A percentile compares a stretch with the other conserved stretches of the same genome.
phyloP scores from a whole-genome alignment of 2,113 vertebrate genomes.

The Leptodactylus fuscus region DNA sequence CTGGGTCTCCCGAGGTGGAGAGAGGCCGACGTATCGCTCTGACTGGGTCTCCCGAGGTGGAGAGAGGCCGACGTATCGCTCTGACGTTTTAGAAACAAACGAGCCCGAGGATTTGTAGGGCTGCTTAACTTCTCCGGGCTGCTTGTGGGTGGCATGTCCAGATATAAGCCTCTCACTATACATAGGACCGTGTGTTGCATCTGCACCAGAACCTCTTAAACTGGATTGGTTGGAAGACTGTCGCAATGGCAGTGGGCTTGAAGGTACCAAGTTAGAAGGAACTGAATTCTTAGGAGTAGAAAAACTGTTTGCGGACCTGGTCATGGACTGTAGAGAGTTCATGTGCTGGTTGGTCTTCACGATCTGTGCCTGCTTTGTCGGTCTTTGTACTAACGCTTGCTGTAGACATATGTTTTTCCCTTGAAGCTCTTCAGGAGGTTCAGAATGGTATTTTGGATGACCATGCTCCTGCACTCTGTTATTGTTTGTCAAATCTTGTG shows the following conservation, averaged over 20 bases:
- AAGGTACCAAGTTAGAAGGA: conserved; percentile 78
- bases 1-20: conserved; percentile 64
- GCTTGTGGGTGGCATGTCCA: conserved; percentile 65
- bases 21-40: conserved; percentile 72
- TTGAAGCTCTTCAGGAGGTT: conserved; percentile 76
- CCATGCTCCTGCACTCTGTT: conserved; percentile 77
- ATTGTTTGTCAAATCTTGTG: conserved; percentile 66
- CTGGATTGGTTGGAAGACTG: conserved; percentile 66
- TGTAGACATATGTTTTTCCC: conserved; percentile 78
- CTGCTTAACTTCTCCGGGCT: conserved; percentile 66
- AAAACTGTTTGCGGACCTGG: conserved; percentile 64
- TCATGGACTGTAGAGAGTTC: conserved; percentile 74
- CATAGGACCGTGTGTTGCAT: conserved; percentile 62
- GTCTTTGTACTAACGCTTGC: conserved; percentile 83
- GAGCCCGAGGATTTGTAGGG: conserved; percentile 64
- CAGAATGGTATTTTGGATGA: conserved; percentile 73
- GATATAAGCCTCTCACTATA: conserved; percentile 72
- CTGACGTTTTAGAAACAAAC: conserved; percentile 73
- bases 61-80: conserved; percentile 74
- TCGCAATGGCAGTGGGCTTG: conserved; percentile 82
- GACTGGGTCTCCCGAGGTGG: conserved; percentile 63
- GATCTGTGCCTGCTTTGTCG: conserved; percentile 94
- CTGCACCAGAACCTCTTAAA: conserved; percentile 63
- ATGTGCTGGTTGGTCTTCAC: conserved; percentile 94
- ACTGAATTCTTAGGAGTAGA: conserved; percentile 70